Conservation (phyloP, 2,797 vertebrate genomes). For the Enoplosus armatus region DNA sequence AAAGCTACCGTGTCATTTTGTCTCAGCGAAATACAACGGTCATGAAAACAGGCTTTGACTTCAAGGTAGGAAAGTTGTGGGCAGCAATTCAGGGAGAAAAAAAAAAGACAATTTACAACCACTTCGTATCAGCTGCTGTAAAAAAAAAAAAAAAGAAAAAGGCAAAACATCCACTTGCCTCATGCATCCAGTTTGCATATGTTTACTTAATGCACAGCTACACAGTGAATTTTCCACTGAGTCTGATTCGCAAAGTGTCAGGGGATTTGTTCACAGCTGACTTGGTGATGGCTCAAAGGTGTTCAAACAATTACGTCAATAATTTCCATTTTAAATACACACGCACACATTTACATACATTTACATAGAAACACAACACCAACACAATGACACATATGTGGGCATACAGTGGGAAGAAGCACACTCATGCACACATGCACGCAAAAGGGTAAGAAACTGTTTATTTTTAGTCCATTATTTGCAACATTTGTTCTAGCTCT, state of each 20-base stretch:
- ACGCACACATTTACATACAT: conserved; percentile 40
- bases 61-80: conserved; percentile 86
- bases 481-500: conserved; percentile 67
- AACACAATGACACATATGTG: conserved; percentile 15
- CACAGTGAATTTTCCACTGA: conserved; percentile 66
- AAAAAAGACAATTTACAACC: conserved; percentile 34
- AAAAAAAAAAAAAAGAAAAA: conserved; percentile 53
- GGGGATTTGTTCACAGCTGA: conserved; percentile 91
- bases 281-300: conserved; percentile 87
- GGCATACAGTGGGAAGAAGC: conserved; percentile 3
- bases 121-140: conserved; percentile 85
- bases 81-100: conserved; percentile 47
- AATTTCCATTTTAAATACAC: conserved; percentile 74
- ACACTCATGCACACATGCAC: conserved; percentile 23
- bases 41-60: conserved; percentile 77
- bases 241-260: conserved; percentile 50
- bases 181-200: conserved; percentile 86
- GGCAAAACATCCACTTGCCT: conserved; percentile 79
- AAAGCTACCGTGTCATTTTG: conserved; percentile 83
- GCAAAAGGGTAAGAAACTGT: conserved; percentile 36
- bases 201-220: conserved; percentile 92
- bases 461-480: conserved; percentile 73
- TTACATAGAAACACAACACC: conserved; percentile 21
- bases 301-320: conserved; percentile 82
- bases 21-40: conserved; percentile 86